Base-by-base conservation (phyloP, 1,140 invertebrate genomes). In the Zaprionus lachaisei region DNA sequence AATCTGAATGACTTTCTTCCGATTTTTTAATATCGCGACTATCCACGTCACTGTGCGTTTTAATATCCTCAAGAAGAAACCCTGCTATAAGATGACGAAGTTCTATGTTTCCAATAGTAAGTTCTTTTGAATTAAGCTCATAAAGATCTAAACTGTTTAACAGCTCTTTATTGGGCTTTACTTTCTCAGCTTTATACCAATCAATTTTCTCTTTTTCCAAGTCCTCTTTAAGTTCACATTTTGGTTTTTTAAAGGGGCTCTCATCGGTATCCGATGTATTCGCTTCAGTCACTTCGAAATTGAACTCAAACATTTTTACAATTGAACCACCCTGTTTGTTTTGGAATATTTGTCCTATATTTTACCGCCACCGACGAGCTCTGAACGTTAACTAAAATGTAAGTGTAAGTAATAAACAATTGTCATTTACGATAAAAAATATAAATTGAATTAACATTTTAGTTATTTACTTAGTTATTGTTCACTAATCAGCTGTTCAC, bases 1-100 rank as follows among this genome's bases (percentile, higher is more conserved):
- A 92, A 93, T 97, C 96, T n/a, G 96, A 96, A 79, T 96, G 95
- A 75, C 94, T 93, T 63, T 94, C 93, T 79, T 96, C 95, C 7
- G 96, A 95, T 79, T 94, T 93, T 65, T 94, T 81, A 38, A 96
- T 93, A 55, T 93, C 92, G 74, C 92, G 65, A 78, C 72, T 72
- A 20, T 82, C 69, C 82, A 84, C 54, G 20, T 94, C 80, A 73
- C 93, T 80, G 78, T 85, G 73, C 2, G 56, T 15, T 60, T 83
- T 91, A 1, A 92, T 91, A 49, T 92, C 81, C n/a, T 92, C 72
- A 7, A 92, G 67, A 7, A 92, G 38, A 49, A 82, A 87, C 0
- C 91, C 91, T 0, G 91, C 85, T 7, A 91, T 72, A 9, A 92
- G 61, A 65, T 92, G 82, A 2, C 71, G 55, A 7, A 92, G 28